Base-by-base conservation (phyloP, 2,888 invertebrate species). In the Synanthedon tipuliformis region DNA sequence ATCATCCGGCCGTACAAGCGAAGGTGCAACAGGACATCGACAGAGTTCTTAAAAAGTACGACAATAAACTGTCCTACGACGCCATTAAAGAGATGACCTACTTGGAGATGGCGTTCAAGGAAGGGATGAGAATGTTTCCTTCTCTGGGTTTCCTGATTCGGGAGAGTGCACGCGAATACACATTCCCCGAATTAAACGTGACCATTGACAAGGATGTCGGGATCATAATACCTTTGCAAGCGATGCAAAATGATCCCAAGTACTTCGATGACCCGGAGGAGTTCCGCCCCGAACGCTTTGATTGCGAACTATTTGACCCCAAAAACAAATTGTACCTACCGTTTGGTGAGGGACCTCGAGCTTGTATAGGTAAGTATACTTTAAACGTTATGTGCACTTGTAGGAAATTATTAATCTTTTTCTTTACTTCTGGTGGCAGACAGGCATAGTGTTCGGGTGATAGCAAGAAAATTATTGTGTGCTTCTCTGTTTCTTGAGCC, bases 311-410 rank as follows among this genome's bases (percentile, higher is more conserved):
- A 41, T 61, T 66, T 12, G 59, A 65, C 45, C 54, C 59, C 11
- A 58, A 55, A 0, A 67, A 71, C 50, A 76, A 74, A 54, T 67
- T 64, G 45, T 81, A 79, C 57, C 55, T 81, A 54, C 82, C 82
- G 0, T 82, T 81, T 54, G 81, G 81, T 0, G 69, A 69, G 2
- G 81, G 81, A 13, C 81, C 80, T 1, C 72, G 81, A 1, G 68
- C 75, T 18, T 81, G 81, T 50, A 77, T 81, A 51, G 81, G 81
- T 79, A 56, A 70, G 64, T 63, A 12, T 45, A 45, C 45, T 45
- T 45, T 45, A 13, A 23, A 11, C 13, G 15, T 45, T 13, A 45
- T 15, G 45, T 45, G 11, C 13, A 45, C n/a, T 45, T 15, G 15
- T 12, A 5, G 23, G 5, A 23, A 23, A 23, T 5, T 23, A 5